Percentiles rank a stretch among this genome's conserved stretches.
phyloP scores from a whole-genome alignment of 2,888 invertebrate genomes.

The Molanna angustata region DNA sequence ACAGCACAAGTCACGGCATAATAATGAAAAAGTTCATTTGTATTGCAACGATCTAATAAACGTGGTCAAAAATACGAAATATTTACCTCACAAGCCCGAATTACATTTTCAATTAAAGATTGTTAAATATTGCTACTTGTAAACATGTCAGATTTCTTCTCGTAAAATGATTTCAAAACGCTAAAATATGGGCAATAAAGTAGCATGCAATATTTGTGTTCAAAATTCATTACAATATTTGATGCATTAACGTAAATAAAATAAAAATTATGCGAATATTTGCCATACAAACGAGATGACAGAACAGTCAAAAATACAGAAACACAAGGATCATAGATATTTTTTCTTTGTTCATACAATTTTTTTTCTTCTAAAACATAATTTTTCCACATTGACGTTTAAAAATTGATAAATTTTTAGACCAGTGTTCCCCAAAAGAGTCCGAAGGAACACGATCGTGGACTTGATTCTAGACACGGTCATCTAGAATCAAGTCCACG shows the following conservation, averaged over 20 bases:
- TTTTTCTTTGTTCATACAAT: background rate
- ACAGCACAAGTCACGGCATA: background rate
- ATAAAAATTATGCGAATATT: slow-evolving; percentile 10
- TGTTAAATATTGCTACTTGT: slow-evolving; percentile 10
- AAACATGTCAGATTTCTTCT: slow-evolving; percentile 9
- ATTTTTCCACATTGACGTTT: background rate
- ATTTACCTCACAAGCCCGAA: slow-evolving; percentile 16
- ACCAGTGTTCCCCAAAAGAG: too few relatives aligned
- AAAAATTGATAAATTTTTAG: too few relatives aligned
- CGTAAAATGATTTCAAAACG: background rate
- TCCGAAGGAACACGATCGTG: too few relatives aligned
- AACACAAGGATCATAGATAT: background rate
- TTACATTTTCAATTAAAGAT: slow-evolving; percentile 15
- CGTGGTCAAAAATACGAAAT: background rate
- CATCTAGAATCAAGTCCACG: too few relatives aligned
- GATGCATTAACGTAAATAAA: slow-evolving; percentile 1
- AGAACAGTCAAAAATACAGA: slow-evolving; percentile 1
- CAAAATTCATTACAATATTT: slow-evolving; percentile 13
- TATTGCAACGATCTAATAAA: background rate
- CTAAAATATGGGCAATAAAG: background rate
- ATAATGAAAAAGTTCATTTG: background rate
- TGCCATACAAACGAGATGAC: slow-evolving; percentile 13
- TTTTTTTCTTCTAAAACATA: background rate
- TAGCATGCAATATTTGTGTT: background rate
- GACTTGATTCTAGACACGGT: too few relatives aligned